These are phyloP conservation scores for Epistrophella euchroma DNA, from an alignment of 2,888 invertebrate species.

Conservation along the genomic window DNA sequence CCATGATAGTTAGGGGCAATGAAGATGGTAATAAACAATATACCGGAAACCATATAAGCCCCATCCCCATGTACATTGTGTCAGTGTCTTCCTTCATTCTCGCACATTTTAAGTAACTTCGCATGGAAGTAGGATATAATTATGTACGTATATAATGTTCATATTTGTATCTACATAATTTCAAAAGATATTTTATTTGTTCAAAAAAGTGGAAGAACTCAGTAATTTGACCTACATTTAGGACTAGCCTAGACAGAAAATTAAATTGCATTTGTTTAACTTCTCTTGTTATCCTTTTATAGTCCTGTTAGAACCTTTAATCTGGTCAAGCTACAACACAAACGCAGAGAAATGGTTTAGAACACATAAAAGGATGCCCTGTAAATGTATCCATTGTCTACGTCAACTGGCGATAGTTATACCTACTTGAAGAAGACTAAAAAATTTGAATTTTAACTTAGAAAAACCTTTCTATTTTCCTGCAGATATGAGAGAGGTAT, in stretches of 20 bases:
- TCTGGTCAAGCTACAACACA: conserved; percentile 34
- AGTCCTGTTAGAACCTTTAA: conserved; percentile 39
- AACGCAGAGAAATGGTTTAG: neutral
- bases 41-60: neutral
- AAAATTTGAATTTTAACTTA: conserved; percentile 38
- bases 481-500: too few relatives aligned
- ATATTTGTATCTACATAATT: conserved; percentile 13
- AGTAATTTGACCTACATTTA: conserved; percentile 64
- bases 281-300: conserved; percentile 36
- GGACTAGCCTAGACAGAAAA: conserved; percentile 15
- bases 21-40: neutral
- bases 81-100: neutral
- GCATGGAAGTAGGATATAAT: neutral
- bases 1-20: neutral
- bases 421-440: neutral
- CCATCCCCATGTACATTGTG: neutral
- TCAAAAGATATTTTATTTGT: conserved; percentile 62
- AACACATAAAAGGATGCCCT: conserved; percentile 54
- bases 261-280: conserved; percentile 56
- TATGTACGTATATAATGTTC: too few relatives aligned
- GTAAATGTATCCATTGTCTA: neutral
- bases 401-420: neutral
- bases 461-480: too few relatives aligned
- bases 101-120: conserved; percentile 41
- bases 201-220: conserved; percentile 55